Base-by-base conservation (phyloP, 1,140 invertebrate species). In the Eueides isabella region DNA sequence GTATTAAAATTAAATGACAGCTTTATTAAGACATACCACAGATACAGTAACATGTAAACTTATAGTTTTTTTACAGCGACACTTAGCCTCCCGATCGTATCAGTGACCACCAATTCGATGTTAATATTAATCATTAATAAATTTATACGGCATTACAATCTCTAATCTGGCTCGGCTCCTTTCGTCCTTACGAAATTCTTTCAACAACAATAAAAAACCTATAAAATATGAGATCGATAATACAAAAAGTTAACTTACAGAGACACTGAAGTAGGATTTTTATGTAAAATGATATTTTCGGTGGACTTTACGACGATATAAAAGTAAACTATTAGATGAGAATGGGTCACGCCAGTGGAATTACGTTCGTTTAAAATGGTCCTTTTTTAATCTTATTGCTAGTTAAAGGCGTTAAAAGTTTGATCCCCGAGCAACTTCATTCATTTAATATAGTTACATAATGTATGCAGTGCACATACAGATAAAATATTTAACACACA, bases 121-220 rank as follows among this genome's bases (percentile, higher is more conserved):
- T 87, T 80, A 90, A 86, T 88, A 86, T 91, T 89, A 90, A 91
- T 92, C 88, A 90, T 86, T 91, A 89, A 87, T 86, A 89, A 92
- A 90, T 88, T 88, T 90, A 89, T 91, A 88, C 87, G 76, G 81
- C 81, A 78, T 86, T 85, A 84, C 82, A 89, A 89, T 91, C 89
- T 84, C 41, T 84, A 81, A 90, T 89, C 87, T 88, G 48, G 72
- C 67, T 61, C 55, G 67, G 83, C 73, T 64, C 80, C 80, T 82
- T 84, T 85, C 67, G 79, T 83, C 80, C 83, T 80, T 72, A 76
- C 63, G 67, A 83, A 84, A 84, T 87, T 81, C 80, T 81, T 83
- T 78, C 41, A 65, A 69, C 75, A 76, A 79, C 77, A 84, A 83
- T 87, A 88, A 89, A 88, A 88, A 84, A 72, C 64, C 73, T 71